Base-by-base conservation (phyloP, 2,797 vertebrate species). In the Dromococcyx pavoninus region DNA sequence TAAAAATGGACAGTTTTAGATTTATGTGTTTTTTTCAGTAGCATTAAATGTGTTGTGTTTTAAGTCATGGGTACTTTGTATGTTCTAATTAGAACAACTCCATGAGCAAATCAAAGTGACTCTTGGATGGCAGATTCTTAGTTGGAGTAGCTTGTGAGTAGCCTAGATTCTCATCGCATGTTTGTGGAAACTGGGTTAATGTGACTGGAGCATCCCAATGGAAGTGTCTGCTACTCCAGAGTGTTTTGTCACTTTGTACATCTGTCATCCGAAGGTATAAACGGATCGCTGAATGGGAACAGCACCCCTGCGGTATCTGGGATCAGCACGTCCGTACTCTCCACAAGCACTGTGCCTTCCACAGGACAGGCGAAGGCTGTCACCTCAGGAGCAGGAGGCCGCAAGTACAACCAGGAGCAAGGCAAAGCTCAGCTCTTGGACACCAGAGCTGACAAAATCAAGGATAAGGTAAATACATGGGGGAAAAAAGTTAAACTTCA, bases 211-310 rank as follows among this genome's bases (percentile, higher is more conserved):
- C 30, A 44, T 70, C 39, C 56, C 35, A 72, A 32, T 67, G 37
- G 58, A 80, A 54, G 33, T 10, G 17, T 39, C 21, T 81, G 10
- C 57, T 75, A 7, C 64, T 73, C 65, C 17, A 19, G 14, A 7
- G 35, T 24, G 14, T 28, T 48, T 79, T 17, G 41, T 86, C 21
- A 3, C 27, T 72, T 58, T 66, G 27, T 91, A 37, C 88, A 61
- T 92, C 86, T 97, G 65, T 94, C 39, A 21, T 69, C 79, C 82
- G 28, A 86, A 99, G 99, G 98, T 75, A 82, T 98, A 69, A 99
- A 98, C 94, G 98, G 98, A 89, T 97, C 98, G 43, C 76, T 98
- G 96, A 99, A 99, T 94, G 98, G 99, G 76, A 98, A 92, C 94
- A 98, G 97, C 81, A 96, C 96, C 62, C 97, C 98, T 91, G 97